Percentiles rank a stretch among this genome's conserved stretches.
Evolutionary conservation across 2,797 vertebrate species (phyloP).

Genomic region (Chlorospingus semifuscus): DNA sequence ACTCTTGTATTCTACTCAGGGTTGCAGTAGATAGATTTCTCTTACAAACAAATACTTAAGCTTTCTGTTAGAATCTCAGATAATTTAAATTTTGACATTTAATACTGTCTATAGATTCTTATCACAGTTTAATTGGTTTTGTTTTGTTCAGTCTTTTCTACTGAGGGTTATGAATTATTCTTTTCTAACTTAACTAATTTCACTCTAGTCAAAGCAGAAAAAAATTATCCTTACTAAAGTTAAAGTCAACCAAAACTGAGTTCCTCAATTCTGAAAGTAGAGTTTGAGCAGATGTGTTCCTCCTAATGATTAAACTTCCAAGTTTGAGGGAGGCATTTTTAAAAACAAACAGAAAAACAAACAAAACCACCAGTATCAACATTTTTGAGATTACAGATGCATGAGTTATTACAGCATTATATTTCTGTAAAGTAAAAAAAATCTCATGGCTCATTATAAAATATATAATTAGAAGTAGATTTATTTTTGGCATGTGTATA

Average conservation of each 20-base stretch:
- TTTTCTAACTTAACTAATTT: background rate
- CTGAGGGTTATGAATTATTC: background rate
- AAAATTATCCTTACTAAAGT: rapidly evolving
- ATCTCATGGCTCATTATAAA: background rate
- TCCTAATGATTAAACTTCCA: background rate
- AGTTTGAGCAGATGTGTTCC: background rate
- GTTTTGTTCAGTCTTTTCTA: background rate
- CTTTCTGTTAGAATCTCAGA: background rate
- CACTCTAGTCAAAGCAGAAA: background rate
- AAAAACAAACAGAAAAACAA: background rate
- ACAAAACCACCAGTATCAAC: background rate
- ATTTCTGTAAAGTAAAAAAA: background rate
- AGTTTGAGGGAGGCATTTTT: background rate
- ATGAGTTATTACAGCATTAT: background rate
- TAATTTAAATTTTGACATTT: background rate
- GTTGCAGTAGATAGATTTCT: background rate
- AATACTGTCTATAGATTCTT: background rate
- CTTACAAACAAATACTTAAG: background rate
- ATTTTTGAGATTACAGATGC: background rate
- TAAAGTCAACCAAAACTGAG: background rate
- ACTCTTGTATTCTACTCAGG: background rate
- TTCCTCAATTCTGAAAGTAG: background rate
- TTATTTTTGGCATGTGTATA: background rate
- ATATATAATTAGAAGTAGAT: background rate
- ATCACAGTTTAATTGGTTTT: background rate